phyloP scores from a whole-genome alignment of 2,113 vertebrate species.

The Siphamia tubifer region DNA sequence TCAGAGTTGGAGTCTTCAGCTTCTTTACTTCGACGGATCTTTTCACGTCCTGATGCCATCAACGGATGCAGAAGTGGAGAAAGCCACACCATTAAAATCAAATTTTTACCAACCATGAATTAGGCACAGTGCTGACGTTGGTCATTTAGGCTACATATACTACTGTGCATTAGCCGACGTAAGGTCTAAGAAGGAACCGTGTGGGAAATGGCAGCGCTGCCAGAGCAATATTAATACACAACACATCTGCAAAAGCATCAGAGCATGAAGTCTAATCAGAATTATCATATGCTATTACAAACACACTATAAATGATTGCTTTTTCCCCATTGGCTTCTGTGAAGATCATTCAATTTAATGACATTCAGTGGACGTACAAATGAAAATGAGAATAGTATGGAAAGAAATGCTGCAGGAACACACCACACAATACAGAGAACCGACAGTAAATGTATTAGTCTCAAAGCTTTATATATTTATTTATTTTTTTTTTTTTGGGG shows the following conservation, averaged over 20 bases:
- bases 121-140: not conserved
- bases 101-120: not conserved
- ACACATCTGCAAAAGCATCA: constrained; percentile 11
- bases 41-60: constrained; percentile 35
- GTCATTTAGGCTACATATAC: constrained; percentile 34
- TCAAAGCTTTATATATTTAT: no score
- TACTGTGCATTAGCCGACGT: constrained; percentile 31
- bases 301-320: constrained; percentile 36
- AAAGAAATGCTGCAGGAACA: no score
- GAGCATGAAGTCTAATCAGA: constrained; percentile 59
- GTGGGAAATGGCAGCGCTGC: constrained; percentile 32
- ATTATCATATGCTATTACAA: constrained; percentile 28
- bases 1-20: not conserved
- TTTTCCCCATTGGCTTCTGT: constrained; percentile 47
- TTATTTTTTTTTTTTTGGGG: no score
- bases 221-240: constrained; percentile 38
- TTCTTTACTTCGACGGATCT: constrained; percentile 7
- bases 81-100: constrained; percentile 38
- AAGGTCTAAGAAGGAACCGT: constrained; percentile 23
- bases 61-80: constrained; percentile 26
- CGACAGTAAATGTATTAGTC: no score
- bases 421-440: no score
- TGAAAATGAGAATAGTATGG: constrained; percentile 27
- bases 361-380: constrained; percentile 35
- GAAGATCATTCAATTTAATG: constrained; percentile 50